phyloP scores from a whole-genome alignment of 2,888 invertebrate species.

The Anagyrus pseudococci region DNA sequence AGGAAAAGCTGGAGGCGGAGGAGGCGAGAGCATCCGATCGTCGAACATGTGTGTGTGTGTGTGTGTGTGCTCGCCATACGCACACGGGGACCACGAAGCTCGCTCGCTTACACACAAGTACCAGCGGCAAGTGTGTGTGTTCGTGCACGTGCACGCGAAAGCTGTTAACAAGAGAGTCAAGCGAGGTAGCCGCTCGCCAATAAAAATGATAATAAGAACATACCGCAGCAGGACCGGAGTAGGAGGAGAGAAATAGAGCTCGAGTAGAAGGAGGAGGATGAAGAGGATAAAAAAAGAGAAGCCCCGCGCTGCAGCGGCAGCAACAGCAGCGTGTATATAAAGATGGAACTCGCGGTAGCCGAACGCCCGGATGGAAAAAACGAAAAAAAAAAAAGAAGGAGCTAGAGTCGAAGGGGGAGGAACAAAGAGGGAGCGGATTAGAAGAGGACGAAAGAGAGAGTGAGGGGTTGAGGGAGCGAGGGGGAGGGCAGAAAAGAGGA shows the following conservation, averaged over 20 bases:
- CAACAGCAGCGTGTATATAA: constrained; percentile 7
- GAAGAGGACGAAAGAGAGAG: constrained; percentile 6
- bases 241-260: neutral
- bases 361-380: constrained; percentile 4
- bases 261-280: neutral
- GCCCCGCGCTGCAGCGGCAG: neutral
- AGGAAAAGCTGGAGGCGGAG: too few relatives aligned
- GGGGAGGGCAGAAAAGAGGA: neutral
- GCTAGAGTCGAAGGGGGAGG: neutral
- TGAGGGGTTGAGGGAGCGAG: constrained; percentile 4
- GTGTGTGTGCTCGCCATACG: too few relatives aligned
- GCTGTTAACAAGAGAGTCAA: constrained; percentile 30
- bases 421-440: constrained; percentile 5
- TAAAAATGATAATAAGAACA: constrained; percentile 30
- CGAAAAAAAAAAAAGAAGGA: too few relatives aligned
- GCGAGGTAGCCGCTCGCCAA: constrained; percentile 27
- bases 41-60: too few relatives aligned
- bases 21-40: too few relatives aligned
- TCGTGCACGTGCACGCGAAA: neutral
- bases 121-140: too few relatives aligned
- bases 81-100: too few relatives aligned
- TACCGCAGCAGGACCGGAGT: too few relatives aligned
- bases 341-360: constrained; percentile 28
- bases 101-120: too few relatives aligned
- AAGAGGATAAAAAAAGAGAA: constrained; percentile 1